Percentiles rank a stretch among this genome's conserved stretches.
Conservation (phyloP, 2,888 invertebrate species). For the Cerastis leucographa region DNA sequence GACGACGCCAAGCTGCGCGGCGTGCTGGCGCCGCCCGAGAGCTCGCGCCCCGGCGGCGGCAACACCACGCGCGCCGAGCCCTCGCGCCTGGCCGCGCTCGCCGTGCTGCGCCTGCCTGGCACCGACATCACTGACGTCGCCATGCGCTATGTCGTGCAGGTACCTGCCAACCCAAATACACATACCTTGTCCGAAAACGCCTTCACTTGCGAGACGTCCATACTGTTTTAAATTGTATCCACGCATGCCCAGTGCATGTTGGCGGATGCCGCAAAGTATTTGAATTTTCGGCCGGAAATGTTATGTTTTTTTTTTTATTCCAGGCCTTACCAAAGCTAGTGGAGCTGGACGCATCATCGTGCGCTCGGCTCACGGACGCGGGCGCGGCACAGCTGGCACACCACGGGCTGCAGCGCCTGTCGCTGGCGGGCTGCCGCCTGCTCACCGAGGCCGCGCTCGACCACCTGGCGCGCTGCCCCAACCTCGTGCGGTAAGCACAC, state of each 20-base stretch:
- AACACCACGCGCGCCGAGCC: constrained; percentile 85
- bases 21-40: constrained; percentile 96
- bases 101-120: constrained; percentile 94
- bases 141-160: constrained; percentile 90
- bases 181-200: neutral
- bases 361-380: constrained; percentile 96
- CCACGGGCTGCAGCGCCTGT: constrained; percentile 93
- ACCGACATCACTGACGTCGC: constrained; percentile 98
- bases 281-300: neutral
- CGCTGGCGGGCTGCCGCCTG: constrained; percentile 95
- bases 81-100: constrained; percentile 92
- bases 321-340: constrained; percentile 94
- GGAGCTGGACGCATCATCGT: constrained; percentile 95
- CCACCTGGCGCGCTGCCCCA: constrained; percentile 94
- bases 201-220: neutral
- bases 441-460: constrained; percentile 96
- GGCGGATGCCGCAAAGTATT: neutral
- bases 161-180: constrained; percentile 46
- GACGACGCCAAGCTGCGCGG: constrained; percentile 96
- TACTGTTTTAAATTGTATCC: neutral
- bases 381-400: constrained; percentile 97
- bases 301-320: neutral
- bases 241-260: neutral
- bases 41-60: constrained; percentile 93
- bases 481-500: constrained; percentile 87